Conservation (phyloP, 1,140 invertebrate genomes). For the Cryptotermes secundus region DNA sequence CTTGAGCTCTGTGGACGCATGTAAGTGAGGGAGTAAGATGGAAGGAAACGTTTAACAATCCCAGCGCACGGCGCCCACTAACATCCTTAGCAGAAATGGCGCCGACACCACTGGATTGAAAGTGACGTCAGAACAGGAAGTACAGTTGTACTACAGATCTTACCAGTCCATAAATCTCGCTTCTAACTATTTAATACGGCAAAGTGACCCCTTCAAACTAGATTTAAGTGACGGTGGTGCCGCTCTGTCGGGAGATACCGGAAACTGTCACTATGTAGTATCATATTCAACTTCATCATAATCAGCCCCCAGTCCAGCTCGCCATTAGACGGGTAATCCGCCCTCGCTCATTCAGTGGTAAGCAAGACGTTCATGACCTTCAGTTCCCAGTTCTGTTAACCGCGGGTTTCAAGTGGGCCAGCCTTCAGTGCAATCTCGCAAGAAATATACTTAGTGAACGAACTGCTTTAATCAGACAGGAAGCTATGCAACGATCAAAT, state of each 20-base stretch:
- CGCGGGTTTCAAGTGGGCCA: neutral
- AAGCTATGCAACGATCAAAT: too few relatives aligned
- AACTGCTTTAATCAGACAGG: too few relatives aligned
- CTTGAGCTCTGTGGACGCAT: neutral
- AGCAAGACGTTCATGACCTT: neutral
- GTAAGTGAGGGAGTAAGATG: neutral
- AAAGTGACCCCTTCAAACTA: neutral
- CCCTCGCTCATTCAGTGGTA: neutral
- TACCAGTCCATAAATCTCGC: conserved; percentile 10
- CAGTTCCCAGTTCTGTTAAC: neutral
- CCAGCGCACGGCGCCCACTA: neutral
- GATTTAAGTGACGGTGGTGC: conserved; percentile 11
- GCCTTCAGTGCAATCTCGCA: neutral
- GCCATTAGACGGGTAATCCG: neutral
- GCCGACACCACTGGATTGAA: neutral
- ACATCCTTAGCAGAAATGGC: neutral
- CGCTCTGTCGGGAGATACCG: conserved; percentile 15
- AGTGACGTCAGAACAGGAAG: neutral
- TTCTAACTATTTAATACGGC: neutral
- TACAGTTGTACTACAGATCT: neutral
- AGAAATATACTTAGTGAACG: too few relatives aligned
- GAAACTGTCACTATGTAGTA: conserved; percentile 5
- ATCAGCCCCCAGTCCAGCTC: neutral
- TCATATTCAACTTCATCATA: conserved; percentile 14
- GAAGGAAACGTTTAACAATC: neutral